These are phyloP conservation scores for Plecturocebus donacophilus DNA, from an alignment of 2,113 vertebrate genomes.

Conservation along the genomic window DNA sequence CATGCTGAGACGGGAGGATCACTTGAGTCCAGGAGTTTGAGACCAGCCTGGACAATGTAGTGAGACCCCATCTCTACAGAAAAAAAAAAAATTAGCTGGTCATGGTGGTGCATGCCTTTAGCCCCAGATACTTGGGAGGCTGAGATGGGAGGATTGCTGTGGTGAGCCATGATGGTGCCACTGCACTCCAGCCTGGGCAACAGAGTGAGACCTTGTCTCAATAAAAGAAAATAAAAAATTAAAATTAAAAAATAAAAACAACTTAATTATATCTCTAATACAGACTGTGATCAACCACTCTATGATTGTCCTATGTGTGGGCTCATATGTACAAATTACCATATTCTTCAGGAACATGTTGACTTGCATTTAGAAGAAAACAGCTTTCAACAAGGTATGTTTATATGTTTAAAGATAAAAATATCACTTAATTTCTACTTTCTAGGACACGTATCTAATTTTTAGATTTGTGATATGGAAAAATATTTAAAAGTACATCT, in stretches of 20 bases:
- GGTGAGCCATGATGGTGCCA: no score
- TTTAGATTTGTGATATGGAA: background rate
- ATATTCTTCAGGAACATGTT: conserved; percentile 92
- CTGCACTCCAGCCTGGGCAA: no score
- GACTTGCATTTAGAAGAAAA: conserved; percentile 91
- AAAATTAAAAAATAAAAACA: conserved; percentile 44
- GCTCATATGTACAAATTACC: conserved; percentile 86
- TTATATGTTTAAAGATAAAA: conserved; percentile 45
- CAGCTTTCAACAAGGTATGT: conserved; percentile 82
- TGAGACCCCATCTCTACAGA: no score
- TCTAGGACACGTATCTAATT: background rate
- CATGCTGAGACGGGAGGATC: no score
- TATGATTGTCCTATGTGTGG: conserved; percentile 93
- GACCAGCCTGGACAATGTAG: no score
- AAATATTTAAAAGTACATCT: conserved; percentile 8
- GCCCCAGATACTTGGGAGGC: no score
- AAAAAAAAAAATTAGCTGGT: no score
- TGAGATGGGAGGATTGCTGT: no score
- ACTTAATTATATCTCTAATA: conserved; percentile 68
- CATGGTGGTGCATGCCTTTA: rapidly evolving
- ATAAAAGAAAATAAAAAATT: background rate
- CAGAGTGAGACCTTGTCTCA: no score
- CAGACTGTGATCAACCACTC: conserved; percentile 66
- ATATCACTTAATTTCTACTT: conserved; percentile 35
- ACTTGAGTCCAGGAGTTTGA: no score